Conservation (phyloP, 2,113 vertebrate genomes). For the Indicator indicator region DNA sequence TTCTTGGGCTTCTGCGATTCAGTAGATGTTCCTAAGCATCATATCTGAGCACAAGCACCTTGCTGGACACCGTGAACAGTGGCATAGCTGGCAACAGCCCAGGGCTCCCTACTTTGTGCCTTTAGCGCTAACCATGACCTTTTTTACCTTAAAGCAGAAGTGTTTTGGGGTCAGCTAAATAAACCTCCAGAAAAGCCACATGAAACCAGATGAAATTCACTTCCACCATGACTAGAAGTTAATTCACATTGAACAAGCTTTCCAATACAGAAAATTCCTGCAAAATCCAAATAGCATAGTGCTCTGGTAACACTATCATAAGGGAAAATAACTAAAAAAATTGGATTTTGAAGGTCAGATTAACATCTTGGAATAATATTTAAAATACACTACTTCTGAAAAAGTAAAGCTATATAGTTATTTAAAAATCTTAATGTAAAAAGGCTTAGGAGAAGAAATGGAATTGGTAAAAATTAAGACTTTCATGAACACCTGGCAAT, state of each 20-base stretch:
- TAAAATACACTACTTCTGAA: background rate
- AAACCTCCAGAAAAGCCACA: background rate
- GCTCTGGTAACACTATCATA: background rate
- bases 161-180: background rate
- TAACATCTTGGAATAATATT: background rate
- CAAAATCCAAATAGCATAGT: background rate
- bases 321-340: background rate
- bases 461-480: background rate
- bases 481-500: background rate
- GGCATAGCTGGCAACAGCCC: background rate
- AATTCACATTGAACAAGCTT: background rate
- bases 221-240: background rate
- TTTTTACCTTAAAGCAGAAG: background rate
- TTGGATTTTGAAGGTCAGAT: background rate
- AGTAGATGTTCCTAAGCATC: background rate
- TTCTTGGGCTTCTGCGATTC: background rate
- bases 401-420: background rate
- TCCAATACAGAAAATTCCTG: background rate
- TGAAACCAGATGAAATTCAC: background rate
- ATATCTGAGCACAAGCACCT: accelerated
- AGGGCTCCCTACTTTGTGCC: background rate
- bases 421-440: background rate
- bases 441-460: background rate
- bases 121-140: background rate
- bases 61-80: background rate